Evolutionary conservation across 2,113 vertebrate species (phyloP).

Genomic region (Platycercus adscitus): DNA sequence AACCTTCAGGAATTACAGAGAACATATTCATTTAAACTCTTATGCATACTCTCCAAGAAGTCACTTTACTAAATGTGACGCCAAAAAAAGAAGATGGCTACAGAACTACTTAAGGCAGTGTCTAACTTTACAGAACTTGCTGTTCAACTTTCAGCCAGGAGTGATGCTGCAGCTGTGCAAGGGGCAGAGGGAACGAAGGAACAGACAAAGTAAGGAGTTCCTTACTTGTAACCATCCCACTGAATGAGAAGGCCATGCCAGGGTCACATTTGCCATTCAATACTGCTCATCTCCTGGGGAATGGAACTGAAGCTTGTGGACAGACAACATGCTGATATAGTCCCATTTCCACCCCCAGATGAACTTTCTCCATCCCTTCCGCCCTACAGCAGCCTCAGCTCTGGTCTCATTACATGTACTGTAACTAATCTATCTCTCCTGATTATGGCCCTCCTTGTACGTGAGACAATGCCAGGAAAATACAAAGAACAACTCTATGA

Average conservation of each 20-base stretch:
- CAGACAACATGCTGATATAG: fast-evolving
- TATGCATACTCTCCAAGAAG: neutral
- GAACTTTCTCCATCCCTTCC: neutral
- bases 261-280: neutral
- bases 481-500: neutral
- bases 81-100: neutral
- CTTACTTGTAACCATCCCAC: neutral
- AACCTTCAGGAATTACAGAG: neutral
- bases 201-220: neutral
- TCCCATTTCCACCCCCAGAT: neutral
- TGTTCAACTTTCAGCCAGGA: neutral
- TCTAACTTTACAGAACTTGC: neutral
- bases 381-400: neutral
- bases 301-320: fast-evolving
- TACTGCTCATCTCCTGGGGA: neutral
- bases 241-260: neutral
- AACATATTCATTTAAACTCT: neutral
- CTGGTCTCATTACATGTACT: neutral
- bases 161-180: neutral
- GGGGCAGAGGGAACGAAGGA: neutral
- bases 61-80: neutral
- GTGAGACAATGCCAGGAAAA: neutral
- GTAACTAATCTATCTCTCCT: neutral
- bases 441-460: neutral
- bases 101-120: neutral